phyloP scores from a whole-genome alignment of 2,888 invertebrate species.

The Helicoverpa assulta region DNA sequence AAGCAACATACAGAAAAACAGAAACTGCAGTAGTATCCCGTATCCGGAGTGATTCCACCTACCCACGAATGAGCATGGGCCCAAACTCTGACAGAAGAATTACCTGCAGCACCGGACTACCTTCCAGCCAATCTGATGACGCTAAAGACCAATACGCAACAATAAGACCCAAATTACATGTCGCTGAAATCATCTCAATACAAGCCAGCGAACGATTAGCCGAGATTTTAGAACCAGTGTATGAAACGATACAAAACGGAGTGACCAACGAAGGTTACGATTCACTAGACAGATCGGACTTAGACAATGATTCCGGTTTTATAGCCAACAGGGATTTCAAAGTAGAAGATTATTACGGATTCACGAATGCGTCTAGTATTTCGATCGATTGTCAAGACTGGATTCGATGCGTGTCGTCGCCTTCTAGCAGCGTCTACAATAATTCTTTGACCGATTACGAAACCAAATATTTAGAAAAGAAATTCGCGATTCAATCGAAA shows the following conservation, averaged over 20 bases:
- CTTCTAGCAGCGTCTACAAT: conserved; percentile 77
- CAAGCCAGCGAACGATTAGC: conserved; percentile 84
- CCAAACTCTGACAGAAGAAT: conserved; percentile 76
- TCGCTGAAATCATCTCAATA: conserved; percentile 86
- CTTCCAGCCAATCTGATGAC: conserved; percentile 68
- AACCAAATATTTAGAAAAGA: conserved; percentile 70
- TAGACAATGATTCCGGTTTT: conserved; percentile 74
- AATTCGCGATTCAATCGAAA: conserved; percentile 68
- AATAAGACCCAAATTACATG: conserved; percentile 79
- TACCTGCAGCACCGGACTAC: conserved; percentile 81
- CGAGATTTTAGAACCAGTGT: conserved; percentile 85
- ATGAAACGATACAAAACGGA: conserved; percentile 82
- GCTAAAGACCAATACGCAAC: conserved; percentile 72
- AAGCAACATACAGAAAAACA: conserved; percentile 84
- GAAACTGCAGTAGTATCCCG: conserved; percentile 82
- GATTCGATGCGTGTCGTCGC: conserved; percentile 78
- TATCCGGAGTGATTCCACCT: conserved; percentile 75
- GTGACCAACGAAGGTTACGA: conserved; percentile 78
- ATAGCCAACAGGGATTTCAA: conserved; percentile 70
- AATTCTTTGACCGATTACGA: conserved; percentile 77
- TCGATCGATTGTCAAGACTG: conserved; percentile 83
- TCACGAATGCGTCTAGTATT: conserved; percentile 80
- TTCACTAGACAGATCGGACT: conserved; percentile 73
- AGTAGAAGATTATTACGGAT: conserved; percentile 78
- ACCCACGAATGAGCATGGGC: conserved; percentile 73